Evolutionary conservation across 2,113 vertebrate species (phyloP), one percentile per base, ranked within the genome.

Genomic region (Cepphus grylle): DNA sequence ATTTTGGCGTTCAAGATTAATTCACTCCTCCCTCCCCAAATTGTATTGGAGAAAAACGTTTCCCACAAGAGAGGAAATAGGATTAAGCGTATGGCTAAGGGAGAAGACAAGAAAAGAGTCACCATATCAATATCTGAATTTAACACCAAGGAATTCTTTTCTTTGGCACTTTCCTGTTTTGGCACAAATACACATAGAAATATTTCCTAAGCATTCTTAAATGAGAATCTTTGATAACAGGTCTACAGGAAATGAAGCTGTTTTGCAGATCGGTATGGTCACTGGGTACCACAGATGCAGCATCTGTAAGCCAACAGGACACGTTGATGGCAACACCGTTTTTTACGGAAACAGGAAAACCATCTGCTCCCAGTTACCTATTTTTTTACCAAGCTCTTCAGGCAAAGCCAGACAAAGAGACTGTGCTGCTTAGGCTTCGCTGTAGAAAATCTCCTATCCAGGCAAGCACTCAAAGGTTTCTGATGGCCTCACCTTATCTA

Each of bases 401-500:
- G 43, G 15, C 30, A 85, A 62, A 49, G 25, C 5, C 15, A 72
- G 74, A n/a, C 18, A 36, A 92, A 61, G 32, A 61, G 42, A 36
- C 20, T 0, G 1, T 42, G 45, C 36, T 23, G 27, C 30, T 27
- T 38, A 65, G 6, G 14, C 40, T 69, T 76, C n/a, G 42, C 69
- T 55, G 40, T 5, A 82, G n/a, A 69, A 29, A 36, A 17, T 30
- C 36, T 36, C 45, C 61, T 61, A 11, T 6, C 32, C 45, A 67
- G 17, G 45, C 25, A 59, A 65, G 32, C 27, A 36, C 20, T 52
- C n/a, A 2, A 26, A 26, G 40, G 47, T 52, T 69, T 62, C 30
- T 36, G 42, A 47, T 16, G 3, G 4, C 17, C 27, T 79, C 98
- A 99, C 99, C 99, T 99, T 99, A 97, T 99, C 99, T 97, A 99